Base-by-base conservation (phyloP, 2,113 vertebrate species). In the Phylloscopus trochilus region DNA sequence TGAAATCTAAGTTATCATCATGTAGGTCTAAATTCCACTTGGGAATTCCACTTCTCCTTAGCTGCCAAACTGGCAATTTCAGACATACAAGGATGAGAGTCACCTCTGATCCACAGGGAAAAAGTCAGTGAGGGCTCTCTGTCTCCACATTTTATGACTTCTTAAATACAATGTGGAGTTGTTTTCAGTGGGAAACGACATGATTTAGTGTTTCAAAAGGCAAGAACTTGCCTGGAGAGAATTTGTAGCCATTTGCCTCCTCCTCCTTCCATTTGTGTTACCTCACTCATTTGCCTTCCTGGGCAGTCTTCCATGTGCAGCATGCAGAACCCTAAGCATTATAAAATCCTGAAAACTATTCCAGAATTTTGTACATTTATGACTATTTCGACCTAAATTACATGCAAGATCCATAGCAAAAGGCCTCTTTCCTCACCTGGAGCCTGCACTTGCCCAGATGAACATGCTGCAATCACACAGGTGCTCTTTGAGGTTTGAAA, bases 401-500 rank as follows among this genome's bases (percentile, higher is more conserved):
- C 30, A 35, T 0, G 0, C 3, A 35, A 75, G 9, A n/a, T 43
- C 17, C 26, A 19, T 0, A 60, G 21, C 7, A 85, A 51, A 83
- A 81, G 13, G 11, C 24, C 11, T 59, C 20, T 60, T 76, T 55
- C 30, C 13, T 93, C 58, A 64, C 39, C 68, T 12, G 41, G 1
- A 63, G 15, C 22, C 44, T 55, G 27, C 14, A 18, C 6, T 64
- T 47, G 49, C 31, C 35, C 72, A 64, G 35, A 46, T 27, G 24
- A 68, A 35, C 19, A 15, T 4, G 30, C 19, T 64, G 33, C 21
- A 24, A 19, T 31, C 68, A 21, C 3, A 0, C 2, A 46, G 41
- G 31, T 66, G 58, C 26, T 77, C 37, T 27, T 15, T 2, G 0
- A 55, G 52, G 31, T 63, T 47, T 56, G 37, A 79, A 83, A 73